Base-by-base conservation (phyloP, 2,797 vertebrate species). In the Mastacembelus armatus region DNA sequence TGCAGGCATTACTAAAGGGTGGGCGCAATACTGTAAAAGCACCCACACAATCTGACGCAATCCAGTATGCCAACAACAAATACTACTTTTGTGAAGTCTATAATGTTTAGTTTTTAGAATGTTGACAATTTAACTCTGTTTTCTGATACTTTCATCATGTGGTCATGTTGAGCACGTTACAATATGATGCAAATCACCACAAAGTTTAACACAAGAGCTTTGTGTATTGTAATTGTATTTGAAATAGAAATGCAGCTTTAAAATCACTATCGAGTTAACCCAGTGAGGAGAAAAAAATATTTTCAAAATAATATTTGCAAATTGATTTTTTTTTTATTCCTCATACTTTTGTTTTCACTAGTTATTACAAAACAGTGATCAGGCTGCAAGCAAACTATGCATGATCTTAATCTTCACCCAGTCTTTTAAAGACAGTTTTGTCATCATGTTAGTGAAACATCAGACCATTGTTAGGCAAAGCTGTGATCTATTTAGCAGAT, bases 11-110 rank as follows among this genome's bases (percentile, higher is more conserved):
- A 65, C 21, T 57, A 63, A 59, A 27, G 44, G 45, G 56, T 43
- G 49, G 60, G 15, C 61, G 45, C 26, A 15, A 42, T 52, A 52
- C 64, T 79, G 57, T 21, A 57, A 64, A 51, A 66, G 49, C 54
- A 18, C 67, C 72, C 70, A 71, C 71, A 29, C 22, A 50, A 16
- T 62, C 49, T 49, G 24, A 63, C 32, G 26, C 42, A 54, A 56
- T 44, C 51, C 50, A 63, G 40, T 24, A 63, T 29, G 39, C 16
- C 33, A 43, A 35, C 56, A 69, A 71, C 65, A 83, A 64, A 62
- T 30, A 11, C 42, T 2, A 27, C 4, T 70, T 71, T 63, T 85
- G 65, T 81, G 22, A 62, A 3, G 19, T 18, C 10, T 39, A 1
- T 10, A 26, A 35, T 30, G 18, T 22, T 27, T 21, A 8, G 11